Percentiles rank a stretch among this genome's conserved stretches.
phyloP scores from a whole-genome alignment of 2,113 vertebrate genomes.

The Anser cygnoides region DNA sequence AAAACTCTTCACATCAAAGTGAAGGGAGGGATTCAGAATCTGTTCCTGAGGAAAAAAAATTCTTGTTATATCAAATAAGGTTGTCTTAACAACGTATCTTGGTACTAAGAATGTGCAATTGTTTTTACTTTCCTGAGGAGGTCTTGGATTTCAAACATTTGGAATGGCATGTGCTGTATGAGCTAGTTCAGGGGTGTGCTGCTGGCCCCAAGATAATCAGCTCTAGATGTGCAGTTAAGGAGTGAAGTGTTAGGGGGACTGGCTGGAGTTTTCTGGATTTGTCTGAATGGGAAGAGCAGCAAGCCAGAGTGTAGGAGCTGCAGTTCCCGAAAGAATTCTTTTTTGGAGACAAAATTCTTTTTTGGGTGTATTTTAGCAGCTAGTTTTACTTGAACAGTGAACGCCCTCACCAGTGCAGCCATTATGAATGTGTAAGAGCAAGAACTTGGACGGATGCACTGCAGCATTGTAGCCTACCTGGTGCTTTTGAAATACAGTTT shows the following conservation, averaged over 20 bases:
- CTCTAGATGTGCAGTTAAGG: background rate
- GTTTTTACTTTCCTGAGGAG: background rate
- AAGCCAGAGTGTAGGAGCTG: background rate
- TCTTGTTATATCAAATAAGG: background rate
- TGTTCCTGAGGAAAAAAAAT: background rate
- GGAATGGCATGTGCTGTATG: background rate
- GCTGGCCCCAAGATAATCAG: background rate
- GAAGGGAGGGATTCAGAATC: background rate
- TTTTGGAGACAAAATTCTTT: background rate
- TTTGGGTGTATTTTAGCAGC: background rate
- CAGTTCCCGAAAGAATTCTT: background rate
- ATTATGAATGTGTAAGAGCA: background rate
- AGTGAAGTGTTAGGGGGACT: background rate
- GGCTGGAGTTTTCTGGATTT: background rate
- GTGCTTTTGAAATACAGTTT: background rate
- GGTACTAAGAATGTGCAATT: background rate
- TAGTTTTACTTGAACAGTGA: background rate
- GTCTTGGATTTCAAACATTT: background rate
- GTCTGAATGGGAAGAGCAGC: background rate
- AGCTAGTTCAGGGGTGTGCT: background rate
- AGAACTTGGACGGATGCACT: background rate
- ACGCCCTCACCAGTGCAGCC: background rate
- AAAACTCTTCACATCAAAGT: background rate
- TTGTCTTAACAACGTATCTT: background rate
- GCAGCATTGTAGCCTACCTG: background rate